These are phyloP conservation scores for Lepilemur septentrionalis DNA, from an alignment of 2,797 vertebrate genomes.

Conservation along the genomic window DNA sequence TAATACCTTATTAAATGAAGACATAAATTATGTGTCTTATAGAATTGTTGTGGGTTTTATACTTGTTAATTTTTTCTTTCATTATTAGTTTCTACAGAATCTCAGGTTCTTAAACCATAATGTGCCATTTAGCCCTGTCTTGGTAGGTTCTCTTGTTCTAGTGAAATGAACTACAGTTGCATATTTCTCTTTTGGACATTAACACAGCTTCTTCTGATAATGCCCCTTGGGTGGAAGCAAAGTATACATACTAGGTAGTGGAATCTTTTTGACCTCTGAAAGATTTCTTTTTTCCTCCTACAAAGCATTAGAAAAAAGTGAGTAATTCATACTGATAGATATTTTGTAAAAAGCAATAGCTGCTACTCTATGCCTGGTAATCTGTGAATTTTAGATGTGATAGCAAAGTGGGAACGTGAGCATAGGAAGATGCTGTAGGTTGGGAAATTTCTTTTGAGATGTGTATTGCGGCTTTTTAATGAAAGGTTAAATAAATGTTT, in stretches of 20 bases:
- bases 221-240: neutral
- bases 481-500: neutral
- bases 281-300: neutral
- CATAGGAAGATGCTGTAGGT: neutral
- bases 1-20: neutral
- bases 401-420: neutral
- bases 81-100: neutral
- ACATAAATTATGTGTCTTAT: neutral
- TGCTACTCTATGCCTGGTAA: neutral
- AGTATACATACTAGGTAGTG: neutral
- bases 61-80: neutral
- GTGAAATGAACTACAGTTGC: neutral
- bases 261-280: neutral
- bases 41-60: neutral
- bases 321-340: neutral
- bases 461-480: neutral
- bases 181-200: neutral
- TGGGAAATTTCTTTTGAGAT: neutral
- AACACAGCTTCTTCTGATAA: neutral
- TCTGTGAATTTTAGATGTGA: neutral
- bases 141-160: neutral
- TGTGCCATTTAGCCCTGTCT: neutral
- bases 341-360: neutral
- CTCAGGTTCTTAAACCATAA: neutral
- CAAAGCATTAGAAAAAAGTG: neutral